phyloP scores from a whole-genome alignment of 2,113 vertebrate species.

The Tychaedon coryphoeus region DNA sequence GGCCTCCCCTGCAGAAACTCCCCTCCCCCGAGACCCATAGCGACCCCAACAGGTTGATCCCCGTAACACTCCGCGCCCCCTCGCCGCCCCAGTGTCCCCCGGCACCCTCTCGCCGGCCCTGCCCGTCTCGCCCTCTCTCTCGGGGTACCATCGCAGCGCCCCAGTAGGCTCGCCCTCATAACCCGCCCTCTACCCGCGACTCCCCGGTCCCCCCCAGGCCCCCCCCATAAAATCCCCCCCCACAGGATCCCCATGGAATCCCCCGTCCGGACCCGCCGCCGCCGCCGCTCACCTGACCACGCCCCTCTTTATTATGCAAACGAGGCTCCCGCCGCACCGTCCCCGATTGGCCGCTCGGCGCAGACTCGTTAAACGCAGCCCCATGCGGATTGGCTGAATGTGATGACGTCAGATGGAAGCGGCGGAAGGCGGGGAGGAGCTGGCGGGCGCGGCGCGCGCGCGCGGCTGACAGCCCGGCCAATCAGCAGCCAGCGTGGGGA shows the following conservation, averaged over 20 bases:
- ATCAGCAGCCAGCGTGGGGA: not conserved
- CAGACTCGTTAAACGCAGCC: rapidly evolving
- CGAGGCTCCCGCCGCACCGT: rapidly evolving
- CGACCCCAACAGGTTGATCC: too few species aligned
- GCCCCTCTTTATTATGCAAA: conserved; percentile 32
- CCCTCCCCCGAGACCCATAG: not conserved
- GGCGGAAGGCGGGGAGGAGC: not conserved
- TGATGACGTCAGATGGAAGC: rapidly evolving
- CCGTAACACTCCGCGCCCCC: not conserved
- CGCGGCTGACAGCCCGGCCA: not conserved
- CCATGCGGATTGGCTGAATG: not conserved
- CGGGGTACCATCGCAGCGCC: not conserved
- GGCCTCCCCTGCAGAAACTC: not conserved
- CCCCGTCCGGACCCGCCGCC: not conserved
- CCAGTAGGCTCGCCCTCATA: not conserved
- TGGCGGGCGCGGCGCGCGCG: not conserved
- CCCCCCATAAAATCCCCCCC: too few species aligned
- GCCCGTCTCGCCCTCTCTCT: not conserved
- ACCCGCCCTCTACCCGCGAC: not conserved
- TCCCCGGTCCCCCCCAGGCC: too few species aligned
- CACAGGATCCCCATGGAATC: not conserved
- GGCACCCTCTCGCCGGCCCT: not conserved
- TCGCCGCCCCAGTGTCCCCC: not conserved
- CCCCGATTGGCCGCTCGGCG: not conserved
- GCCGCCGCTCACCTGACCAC: not conserved